Conservation (phyloP, 2,888 invertebrate species). For the Oligia strigilis region DNA sequence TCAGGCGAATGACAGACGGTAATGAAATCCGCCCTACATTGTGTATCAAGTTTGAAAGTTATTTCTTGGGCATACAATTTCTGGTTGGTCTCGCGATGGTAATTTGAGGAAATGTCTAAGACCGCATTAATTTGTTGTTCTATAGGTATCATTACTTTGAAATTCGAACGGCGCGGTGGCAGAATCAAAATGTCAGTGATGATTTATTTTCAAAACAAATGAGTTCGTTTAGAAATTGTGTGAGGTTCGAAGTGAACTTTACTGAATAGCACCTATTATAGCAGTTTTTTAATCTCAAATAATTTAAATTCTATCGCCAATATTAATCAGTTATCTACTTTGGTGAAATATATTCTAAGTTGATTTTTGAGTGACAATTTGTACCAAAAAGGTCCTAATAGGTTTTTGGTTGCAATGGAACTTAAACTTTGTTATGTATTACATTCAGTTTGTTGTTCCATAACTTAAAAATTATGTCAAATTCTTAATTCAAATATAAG, state of each 20-base stretch:
- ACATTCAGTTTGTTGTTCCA: background rate
- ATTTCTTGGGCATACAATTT: background rate
- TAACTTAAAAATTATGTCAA: background rate
- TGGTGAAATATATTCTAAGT: too few relatives aligned
- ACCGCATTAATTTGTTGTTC: background rate
- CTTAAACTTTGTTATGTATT: background rate
- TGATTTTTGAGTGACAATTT: background rate
- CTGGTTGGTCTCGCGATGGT: background rate
- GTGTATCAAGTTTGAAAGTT: background rate
- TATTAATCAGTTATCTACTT: background rate
- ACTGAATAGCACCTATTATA: background rate
- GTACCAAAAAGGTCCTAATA: background rate
- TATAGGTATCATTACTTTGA: background rate
- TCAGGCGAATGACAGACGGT: constrained; percentile 27
- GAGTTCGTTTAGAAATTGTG: background rate
- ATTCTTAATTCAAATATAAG: background rate
- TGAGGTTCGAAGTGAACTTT: background rate
- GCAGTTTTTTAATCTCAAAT: background rate
- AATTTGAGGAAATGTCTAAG: background rate
- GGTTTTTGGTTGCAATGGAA: background rate
- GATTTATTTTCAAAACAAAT: background rate
- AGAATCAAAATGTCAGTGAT: background rate
- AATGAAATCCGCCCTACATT: constrained; percentile 21
- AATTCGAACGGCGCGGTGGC: background rate
- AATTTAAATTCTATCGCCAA: background rate